phyloP scores from a whole-genome alignment of 2,113 vertebrate species.

The Halcyon senegalensis region DNA sequence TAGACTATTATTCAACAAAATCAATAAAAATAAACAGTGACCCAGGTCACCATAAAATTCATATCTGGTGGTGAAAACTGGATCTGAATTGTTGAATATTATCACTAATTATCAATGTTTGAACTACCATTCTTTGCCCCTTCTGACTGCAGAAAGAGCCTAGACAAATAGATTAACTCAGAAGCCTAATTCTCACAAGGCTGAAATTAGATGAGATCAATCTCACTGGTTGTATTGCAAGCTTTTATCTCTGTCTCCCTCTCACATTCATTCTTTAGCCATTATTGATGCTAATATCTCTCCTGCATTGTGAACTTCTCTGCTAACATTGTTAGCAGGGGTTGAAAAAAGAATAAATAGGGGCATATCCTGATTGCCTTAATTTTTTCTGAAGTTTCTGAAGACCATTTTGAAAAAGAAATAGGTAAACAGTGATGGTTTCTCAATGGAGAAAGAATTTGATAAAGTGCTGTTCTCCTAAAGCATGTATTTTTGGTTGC shows the following conservation, averaged over 20 bases:
- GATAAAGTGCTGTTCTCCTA: neutral
- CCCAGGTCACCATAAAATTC: neutral
- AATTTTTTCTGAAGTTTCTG: neutral
- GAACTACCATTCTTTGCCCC: neutral
- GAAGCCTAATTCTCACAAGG: neutral
- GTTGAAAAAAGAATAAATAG: neutral
- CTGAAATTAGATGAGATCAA: neutral
- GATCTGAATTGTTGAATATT: neutral
- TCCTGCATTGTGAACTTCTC: neutral
- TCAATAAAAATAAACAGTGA: neutral
- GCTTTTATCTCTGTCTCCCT: neutral
- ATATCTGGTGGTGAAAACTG: neutral
- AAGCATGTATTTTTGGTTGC: neutral
- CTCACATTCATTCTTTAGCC: neutral
- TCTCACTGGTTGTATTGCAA: neutral
- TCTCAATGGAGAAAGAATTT: neutral
- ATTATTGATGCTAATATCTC: neutral
- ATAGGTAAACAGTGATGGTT: neutral
- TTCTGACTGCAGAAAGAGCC: neutral
- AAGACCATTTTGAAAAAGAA: neutral
- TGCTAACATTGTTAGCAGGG: neutral
- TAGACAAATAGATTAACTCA: neutral
- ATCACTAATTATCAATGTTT: neutral
- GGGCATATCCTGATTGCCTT: neutral
- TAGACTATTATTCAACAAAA: neutral